phyloP scores from a whole-genome alignment of 2,113 vertebrate genomes.

The Hirundichthys speculiger region DNA sequence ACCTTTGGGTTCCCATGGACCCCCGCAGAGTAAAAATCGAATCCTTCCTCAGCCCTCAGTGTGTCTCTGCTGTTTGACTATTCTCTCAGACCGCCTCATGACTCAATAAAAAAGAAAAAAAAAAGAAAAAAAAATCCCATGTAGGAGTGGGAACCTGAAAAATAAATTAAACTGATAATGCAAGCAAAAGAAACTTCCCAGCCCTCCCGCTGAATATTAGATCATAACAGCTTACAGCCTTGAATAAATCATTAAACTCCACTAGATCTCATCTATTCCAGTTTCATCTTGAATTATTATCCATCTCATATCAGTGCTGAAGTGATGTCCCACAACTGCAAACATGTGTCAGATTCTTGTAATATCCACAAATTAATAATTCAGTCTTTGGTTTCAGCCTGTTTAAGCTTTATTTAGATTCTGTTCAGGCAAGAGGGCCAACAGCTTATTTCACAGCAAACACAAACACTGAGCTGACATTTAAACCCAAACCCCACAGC shows the following conservation, averaged over 20 bases:
- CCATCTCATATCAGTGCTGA: conserved; percentile 10
- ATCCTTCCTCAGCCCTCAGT: conserved; percentile 44
- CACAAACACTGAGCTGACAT: conserved; percentile 67
- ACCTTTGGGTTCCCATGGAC: conserved; percentile 59
- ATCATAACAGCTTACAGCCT: conserved; percentile 62
- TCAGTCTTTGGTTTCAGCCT: conserved; percentile 28
- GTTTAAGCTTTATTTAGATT: conserved; percentile 45
- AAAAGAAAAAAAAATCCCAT: conserved; percentile 9
- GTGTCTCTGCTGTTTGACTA: conserved; percentile 46
- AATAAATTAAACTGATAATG: conserved; percentile 69
- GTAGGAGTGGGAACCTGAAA: conserved; percentile 65
- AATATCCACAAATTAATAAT: conserved; percentile 56
- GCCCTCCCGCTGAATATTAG: conserved; percentile 69
- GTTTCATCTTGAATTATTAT: conserved; percentile 66
- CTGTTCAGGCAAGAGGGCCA: neutral
- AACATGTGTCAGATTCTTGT: conserved; percentile 50
- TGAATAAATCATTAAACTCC: conserved; percentile 71
- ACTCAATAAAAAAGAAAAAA: conserved; percentile 28
- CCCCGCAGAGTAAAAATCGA: conserved; percentile 47
- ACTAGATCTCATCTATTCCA: conserved; percentile 47
- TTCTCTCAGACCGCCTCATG: conserved; percentile 56
- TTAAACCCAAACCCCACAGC: conserved; percentile 59
- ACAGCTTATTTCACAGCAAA: conserved; percentile 35
- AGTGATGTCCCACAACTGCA: conserved; percentile 62
- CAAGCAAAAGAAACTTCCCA: conserved; percentile 62